These are phyloP conservation scores for Xylocampa areola DNA, from an alignment of 2,888 invertebrate genomes.

Conservation along the genomic window DNA sequence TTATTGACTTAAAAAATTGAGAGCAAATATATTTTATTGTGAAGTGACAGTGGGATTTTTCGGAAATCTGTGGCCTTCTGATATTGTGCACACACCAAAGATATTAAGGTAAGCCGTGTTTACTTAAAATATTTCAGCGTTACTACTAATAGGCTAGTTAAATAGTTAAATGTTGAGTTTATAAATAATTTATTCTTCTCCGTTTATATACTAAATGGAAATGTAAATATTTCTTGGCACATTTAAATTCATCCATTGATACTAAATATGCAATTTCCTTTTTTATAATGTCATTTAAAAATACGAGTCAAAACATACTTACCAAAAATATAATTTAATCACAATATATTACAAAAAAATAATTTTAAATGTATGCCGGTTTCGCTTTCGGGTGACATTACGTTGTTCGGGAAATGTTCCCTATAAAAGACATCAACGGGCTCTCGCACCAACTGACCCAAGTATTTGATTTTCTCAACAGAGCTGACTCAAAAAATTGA, in stretches of 20 bases:
- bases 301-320: too few species aligned
- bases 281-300: too few species aligned
- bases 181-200: conserved; percentile 30
- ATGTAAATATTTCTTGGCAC: conserved; percentile 6
- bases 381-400: background rate
- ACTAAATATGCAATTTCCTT: too few species aligned
- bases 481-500: background rate
- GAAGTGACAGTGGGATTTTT: conserved; percentile 85
- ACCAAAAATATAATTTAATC: background rate
- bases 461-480: background rate
- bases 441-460: too few species aligned
- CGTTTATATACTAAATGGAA: conserved; percentile 25
- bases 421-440: conserved; percentile 83
- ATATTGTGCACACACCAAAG: conserved; percentile 79
- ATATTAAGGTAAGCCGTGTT: conserved; percentile 80
- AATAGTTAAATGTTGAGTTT: conserved; percentile 38
- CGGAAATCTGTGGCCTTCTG: conserved; percentile 61
- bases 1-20: conserved; percentile 71
- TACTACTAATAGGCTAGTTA: conserved; percentile 38
- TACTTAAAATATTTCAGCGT: conserved; percentile 48
- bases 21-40: conserved; percentile 66
- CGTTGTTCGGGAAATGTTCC: conserved; percentile 18
- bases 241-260: background rate
- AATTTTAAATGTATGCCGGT: background rate
- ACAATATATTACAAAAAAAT: background rate